Evolutionary conservation across 2,113 vertebrate species (phyloP).

Genomic region (Noturus placidus): DNA sequence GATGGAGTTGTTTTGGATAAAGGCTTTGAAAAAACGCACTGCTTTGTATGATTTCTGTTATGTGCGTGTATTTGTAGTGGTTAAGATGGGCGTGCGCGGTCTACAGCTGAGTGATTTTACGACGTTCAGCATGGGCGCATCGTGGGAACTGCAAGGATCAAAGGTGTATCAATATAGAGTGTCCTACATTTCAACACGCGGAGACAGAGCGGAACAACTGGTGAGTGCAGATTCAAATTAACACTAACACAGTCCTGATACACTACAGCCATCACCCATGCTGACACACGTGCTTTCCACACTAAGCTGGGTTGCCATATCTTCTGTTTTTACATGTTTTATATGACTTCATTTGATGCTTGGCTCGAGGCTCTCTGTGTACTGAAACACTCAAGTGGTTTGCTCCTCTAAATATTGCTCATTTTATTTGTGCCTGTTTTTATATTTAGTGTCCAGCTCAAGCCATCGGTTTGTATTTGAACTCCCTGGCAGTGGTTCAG

Average conservation of each 20-base stretch:
- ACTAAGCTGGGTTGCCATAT: neutral
- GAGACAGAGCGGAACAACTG: slow-evolving; percentile 82
- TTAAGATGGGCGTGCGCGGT: slow-evolving; percentile 69
- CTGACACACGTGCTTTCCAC: neutral
- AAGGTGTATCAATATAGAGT: slow-evolving; percentile 81
- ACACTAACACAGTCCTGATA: neutral
- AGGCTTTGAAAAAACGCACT: neutral
- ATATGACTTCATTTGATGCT: neutral
- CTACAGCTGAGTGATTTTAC: slow-evolving; percentile 85
- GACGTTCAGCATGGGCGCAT: slow-evolving; percentile 83
- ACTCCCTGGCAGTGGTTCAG: slow-evolving; percentile 9
- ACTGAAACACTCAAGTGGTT: neutral
- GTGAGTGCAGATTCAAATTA: slow-evolving; percentile 66
- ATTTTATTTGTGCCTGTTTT: neutral
- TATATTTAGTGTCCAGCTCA: neutral
- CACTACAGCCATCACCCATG: neutral
- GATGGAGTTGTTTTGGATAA: neutral
- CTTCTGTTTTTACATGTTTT: neutral
- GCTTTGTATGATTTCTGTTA: neutral
- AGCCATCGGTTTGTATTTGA: neutral
- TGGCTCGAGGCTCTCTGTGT: neutral
- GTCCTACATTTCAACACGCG: slow-evolving; percentile 77
- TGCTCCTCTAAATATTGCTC: neutral
- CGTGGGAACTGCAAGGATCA: slow-evolving; percentile 81
- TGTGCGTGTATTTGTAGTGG: slow-evolving; percentile 24